Base-by-base conservation (phyloP, 2,113 vertebrate species). In the Potamarius usumacintae region DNA sequence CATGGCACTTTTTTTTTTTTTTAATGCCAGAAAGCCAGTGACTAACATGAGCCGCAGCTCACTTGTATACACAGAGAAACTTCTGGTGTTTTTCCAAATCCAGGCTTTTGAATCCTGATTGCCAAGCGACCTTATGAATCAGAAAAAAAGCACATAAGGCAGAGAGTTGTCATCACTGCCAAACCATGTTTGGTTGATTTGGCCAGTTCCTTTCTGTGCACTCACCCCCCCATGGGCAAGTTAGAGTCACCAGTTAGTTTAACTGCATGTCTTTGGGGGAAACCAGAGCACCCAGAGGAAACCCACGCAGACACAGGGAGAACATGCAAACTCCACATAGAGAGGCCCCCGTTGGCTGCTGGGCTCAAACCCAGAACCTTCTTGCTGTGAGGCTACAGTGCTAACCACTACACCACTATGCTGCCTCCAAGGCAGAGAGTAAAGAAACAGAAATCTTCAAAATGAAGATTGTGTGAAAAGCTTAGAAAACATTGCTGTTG, bases 31-130 rank as follows among this genome's bases (percentile, higher is more conserved):
- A 42, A 62, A 82, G 9, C 57, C 79, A 42, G 15, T 48, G 57
- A 62, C 57, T 82, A 82, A 82, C 57, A 11, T 42, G 30, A 82
- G 57, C 18, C 9, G 18, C 18, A 42, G 30, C 57, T 30, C 57
- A 62, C 18, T 62, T 82, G 58, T 82, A 62, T 62, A 42, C 79
- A 42, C 79, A 81, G 22, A 58, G 57, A 25, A 82, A 62, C 57
- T n/a, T 0, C 58, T 62, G 30, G 57, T 82, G 79, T 82, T 62
- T 62, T 34, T 62, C 57, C 57, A 82, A 57, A 82, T 82, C 7
- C 57, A 62, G 5, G 10, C 79, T 42, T 81, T 60, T 22, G 55
- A 82, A 18, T 82, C 79, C 5, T 42, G 30, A 82, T 14, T 42
- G 30, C 30, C 30, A 62, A 58, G 79, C 12, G 4, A 60, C 1